A percentile compares a stretch with the other conserved stretches of the same genome.
These are phyloP conservation scores for Doris montereyensis DNA, from an alignment of 2,888 invertebrate genomes.

Conservation along the genomic window DNA sequence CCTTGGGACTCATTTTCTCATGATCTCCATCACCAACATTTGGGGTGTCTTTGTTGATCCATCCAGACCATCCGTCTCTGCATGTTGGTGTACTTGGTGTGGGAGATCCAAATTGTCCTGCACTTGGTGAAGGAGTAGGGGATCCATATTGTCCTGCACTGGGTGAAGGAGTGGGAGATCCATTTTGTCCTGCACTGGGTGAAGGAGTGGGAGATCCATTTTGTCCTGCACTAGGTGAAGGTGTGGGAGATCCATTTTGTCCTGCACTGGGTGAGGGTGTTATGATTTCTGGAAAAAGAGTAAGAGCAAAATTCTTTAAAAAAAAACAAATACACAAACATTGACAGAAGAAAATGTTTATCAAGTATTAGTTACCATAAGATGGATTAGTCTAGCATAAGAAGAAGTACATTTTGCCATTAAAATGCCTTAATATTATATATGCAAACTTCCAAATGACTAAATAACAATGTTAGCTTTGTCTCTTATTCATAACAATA, in stretches of 20 bases:
- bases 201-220: conserved; percentile 28
- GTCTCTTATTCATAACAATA: no score
- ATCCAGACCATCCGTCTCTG: conserved; percentile 51
- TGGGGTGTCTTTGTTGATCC: conserved; percentile 60
- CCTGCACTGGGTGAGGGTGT: not conserved
- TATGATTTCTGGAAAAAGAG: no score
- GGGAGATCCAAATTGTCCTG: not conserved
- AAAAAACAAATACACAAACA: no score
- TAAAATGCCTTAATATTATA: no score
- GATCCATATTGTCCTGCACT: not conserved
- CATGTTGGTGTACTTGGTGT: conserved; percentile 1
- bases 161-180: not conserved
- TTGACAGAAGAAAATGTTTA: no score
- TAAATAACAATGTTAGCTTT: no score
- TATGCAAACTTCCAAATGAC: no score
- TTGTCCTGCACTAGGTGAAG: not conserved
- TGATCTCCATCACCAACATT: conserved; percentile 51
- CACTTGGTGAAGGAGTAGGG: not conserved
- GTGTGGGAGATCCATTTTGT: conserved; percentile 3
- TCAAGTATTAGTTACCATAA: no score
- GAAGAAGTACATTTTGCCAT: no score
- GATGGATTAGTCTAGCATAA: no score
- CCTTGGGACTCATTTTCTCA: conserved; percentile 51
- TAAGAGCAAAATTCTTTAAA: no score
- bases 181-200: not conserved